phyloP scores from a whole-genome alignment of 2,113 vertebrate genomes.

The Crotalus helleri region DNA sequence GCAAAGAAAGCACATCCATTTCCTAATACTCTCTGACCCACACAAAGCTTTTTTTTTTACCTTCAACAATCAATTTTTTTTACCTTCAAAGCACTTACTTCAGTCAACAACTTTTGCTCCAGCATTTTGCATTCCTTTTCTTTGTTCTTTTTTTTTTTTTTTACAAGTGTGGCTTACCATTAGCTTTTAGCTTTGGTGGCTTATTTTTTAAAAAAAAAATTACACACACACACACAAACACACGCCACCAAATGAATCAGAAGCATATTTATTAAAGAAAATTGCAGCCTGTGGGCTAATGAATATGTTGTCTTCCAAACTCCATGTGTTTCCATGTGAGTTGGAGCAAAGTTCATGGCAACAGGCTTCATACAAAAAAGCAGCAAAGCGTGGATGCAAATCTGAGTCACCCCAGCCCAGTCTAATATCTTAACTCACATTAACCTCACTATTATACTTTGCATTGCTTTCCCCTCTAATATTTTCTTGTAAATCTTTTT shows the following conservation, averaged over 20 bases:
- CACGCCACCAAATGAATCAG: not conserved
- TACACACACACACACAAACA: not conserved
- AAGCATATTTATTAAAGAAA: slow-evolving; percentile 39
- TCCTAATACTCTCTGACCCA: slow-evolving; percentile 50
- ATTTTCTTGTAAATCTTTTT: not conserved
- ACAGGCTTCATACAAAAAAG: not conserved
- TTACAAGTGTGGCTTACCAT: not conserved
- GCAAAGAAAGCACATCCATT: slow-evolving; percentile 43
- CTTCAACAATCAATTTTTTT: slow-evolving; percentile 46
- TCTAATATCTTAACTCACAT: not conserved
- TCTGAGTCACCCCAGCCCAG: not conserved
- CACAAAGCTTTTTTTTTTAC: slow-evolving; percentile 43
- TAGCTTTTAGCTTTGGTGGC: not conserved
- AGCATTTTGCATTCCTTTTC: slow-evolving; percentile 45
- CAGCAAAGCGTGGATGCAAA: not conserved
- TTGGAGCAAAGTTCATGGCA: not conserved
- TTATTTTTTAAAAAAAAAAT: slow-evolving; percentile 9
- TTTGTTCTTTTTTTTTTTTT: not conserved
- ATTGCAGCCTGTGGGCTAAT: slow-evolving; percentile 40
- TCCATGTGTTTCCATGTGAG: not conserved
- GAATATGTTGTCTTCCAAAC: slow-evolving; percentile 37
- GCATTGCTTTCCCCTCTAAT: not conserved
- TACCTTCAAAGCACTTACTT: slow-evolving; percentile 52
- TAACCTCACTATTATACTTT: not conserved
- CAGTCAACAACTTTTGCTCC: slow-evolving; percentile 22